These are phyloP conservation scores for Todiramphus saurophagus DNA, from an alignment of 2,113 vertebrate genomes.

Conservation along the genomic window DNA sequence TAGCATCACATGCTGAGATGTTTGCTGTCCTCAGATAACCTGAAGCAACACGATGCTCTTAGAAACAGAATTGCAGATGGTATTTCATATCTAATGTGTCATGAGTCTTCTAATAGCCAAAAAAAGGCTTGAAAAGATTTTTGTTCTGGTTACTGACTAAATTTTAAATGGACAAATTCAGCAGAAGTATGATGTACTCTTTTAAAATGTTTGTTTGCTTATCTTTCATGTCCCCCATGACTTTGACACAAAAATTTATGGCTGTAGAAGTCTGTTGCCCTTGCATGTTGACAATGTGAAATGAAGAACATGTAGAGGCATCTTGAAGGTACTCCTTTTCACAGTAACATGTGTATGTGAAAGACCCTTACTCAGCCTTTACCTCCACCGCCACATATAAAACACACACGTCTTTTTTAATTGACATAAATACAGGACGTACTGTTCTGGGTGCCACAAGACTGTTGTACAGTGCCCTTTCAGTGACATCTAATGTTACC, in stretches of 20 bases:
- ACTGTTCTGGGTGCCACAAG: neutral
- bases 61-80: neutral
- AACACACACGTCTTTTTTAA: neutral
- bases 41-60: neutral
- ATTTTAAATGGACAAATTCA: neutral
- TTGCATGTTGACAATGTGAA: neutral
- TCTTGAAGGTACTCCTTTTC: neutral
- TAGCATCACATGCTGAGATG: neutral
- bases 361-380: neutral
- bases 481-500: neutral
- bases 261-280: neutral
- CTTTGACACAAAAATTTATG: neutral
- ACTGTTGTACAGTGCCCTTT: neutral
- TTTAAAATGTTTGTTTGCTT: neutral
- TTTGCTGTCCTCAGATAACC: slow-evolving; percentile 35
- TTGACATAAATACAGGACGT: neutral
- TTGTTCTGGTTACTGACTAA: neutral
- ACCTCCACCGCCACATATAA: too few relatives aligned
- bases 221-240: neutral
- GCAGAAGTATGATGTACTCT: neutral
- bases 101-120: neutral
- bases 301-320: neutral
- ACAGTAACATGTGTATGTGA: neutral
- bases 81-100: neutral
- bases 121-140: neutral